These are phyloP conservation scores for Psilopsiagon aurifrons DNA, from an alignment of 2,113 vertebrate species.

Conservation along the genomic window DNA sequence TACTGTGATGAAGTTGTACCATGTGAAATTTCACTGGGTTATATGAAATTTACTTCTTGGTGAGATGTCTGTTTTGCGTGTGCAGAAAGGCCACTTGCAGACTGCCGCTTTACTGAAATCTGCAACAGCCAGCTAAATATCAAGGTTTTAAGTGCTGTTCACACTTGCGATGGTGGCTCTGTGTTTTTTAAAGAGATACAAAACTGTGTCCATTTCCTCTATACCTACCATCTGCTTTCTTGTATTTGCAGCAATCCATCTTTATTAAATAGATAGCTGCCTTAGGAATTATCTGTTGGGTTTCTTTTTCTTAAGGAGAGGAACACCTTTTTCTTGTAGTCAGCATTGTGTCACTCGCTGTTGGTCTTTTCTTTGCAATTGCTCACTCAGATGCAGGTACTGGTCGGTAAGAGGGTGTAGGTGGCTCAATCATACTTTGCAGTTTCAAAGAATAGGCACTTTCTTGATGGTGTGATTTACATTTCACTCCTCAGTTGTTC, in stretches of 20 bases:
- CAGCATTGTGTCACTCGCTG: accelerated
- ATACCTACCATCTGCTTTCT: background rate
- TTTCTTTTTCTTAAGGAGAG: background rate
- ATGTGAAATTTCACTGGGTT: background rate
- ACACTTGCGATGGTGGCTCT: accelerated
- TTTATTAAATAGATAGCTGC: background rate
- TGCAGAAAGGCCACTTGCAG: background rate
- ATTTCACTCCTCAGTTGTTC: background rate
- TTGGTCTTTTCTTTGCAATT: background rate
- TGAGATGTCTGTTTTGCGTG: background rate
- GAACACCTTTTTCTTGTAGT: accelerated
- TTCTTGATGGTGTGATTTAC: background rate
- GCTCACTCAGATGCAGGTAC: background rate
- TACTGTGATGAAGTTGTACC: background rate
- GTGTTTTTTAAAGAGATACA: background rate
- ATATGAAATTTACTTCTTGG: background rate
- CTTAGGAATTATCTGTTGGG: background rate
- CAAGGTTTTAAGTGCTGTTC: background rate
- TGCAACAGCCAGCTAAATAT: background rate
- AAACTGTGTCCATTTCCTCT: background rate
- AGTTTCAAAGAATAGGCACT: background rate
- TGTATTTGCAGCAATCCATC: background rate
- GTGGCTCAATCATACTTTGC: background rate
- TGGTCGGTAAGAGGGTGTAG: background rate
- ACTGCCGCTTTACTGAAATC: background rate